Evolutionary conservation across 2,888 invertebrate genomes (phyloP), one percentile per base, ranked within the genome.

Genomic region (Hypolimnas misippus): DNA sequence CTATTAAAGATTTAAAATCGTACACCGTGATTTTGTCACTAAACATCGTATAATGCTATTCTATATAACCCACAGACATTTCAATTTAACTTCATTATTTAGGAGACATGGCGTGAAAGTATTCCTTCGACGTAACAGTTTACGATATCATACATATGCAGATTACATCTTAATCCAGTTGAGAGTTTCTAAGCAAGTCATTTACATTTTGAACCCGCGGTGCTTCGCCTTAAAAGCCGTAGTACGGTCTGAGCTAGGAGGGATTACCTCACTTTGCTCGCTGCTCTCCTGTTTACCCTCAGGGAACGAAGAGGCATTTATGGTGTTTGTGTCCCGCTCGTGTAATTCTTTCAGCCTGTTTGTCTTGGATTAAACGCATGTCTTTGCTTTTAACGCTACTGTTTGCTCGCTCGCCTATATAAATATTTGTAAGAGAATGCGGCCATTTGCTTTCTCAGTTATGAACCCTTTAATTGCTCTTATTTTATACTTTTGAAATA

Each of bases 331-430:
- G 86, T 87, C 86, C 79, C 79, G 76, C 83, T 82, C 82, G 71
- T 79, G 82, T 87, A 84, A 87, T 89, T 87, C 86, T 86, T 88
- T 84, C 80, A 88, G 81, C 76, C 75, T 88, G 88, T 90, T 91
- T 91, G 81, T 82, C 79, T 87, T 88, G 86, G 88, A 90, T 89
- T 89, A 88, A 87, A 83, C 87, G 83, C 82, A 85, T 88, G 87
- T 89, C 88, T 89, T 86, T 85, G 87, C 88, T 87, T 87, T 87
- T 84, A 87, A 79, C 81, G 87, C 89, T 89, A 88, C 89, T 88
- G 89, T 89, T 89, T 89, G 81, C 82, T 78, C 79, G 75, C 68
- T 80, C 76, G 81, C 89, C 83, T 86, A 83, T 77, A 81, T 85
- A 84, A 92, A 91, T 84, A 90, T 89, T 87, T 83, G 84, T 79